Evolutionary conservation across 2,797 vertebrate species (phyloP), one percentile per base, ranked within the genome.

Genomic region (Pseudopleuronectes americanus): DNA sequence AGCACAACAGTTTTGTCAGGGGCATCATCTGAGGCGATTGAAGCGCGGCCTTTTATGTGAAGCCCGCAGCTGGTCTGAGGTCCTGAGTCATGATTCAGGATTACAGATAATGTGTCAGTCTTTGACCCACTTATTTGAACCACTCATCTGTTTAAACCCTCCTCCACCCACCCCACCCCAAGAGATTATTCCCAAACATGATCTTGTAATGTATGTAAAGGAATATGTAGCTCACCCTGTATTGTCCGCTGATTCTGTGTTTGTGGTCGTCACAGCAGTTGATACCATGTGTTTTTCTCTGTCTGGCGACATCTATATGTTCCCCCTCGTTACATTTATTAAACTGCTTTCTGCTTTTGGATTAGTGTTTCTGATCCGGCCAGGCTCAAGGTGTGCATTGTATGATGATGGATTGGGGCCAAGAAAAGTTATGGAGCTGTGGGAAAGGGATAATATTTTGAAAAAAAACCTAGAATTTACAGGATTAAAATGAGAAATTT

Each of bases 1-100:
- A 38, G 36, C 36, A 12, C 36, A 21, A 58, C 64, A 74, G 47
- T 12, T n/a, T 24, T 54, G 56, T 69, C 49, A 47, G 60, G 8
- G 24, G 26, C 16, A 6, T 17, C 16, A 36, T n/a, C 28, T 31
- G 28, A 19, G 26, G 24, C 14, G 38, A 45, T 19, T 2, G 26
- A 56, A 56, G 8, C 5, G 5, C 14, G 0, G 23, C 17, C 17
- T 48, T 48, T 19, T 8, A 28, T 28, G 19, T 28, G 28, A n/a
- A 21, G 31, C 55, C 16, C 4, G 7, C 5, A 28, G 23, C 24
- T 52, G 51, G 22, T 22, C 14, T 2, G 9, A 51, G 21, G 48
- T 51, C 21, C 48, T 23, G 21, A 4, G 12, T 51, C 48, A 51
- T 53, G 22, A 53, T 53, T 23, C 22, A 17, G 43, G 43, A 45